These are phyloP conservation scores for Drosophila lacteicornis DNA, from an alignment of 1,140 invertebrate genomes.

Conservation along the genomic window DNA sequence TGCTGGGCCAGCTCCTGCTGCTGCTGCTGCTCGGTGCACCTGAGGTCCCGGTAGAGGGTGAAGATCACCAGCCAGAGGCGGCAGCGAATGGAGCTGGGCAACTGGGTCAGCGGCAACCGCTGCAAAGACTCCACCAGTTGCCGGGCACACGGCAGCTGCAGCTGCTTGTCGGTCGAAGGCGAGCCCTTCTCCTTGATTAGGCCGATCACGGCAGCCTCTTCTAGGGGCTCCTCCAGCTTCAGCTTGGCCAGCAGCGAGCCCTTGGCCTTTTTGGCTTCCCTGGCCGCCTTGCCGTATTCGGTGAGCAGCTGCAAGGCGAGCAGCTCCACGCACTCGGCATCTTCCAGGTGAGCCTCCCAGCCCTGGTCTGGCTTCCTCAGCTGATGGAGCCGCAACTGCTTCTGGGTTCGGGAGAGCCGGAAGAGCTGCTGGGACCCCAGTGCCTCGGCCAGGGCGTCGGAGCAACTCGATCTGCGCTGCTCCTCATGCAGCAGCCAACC, in stretches of 20 bases:
- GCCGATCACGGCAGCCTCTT: background rate
- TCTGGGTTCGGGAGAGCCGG: conserved; percentile 42
- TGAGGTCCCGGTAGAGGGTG: conserved; percentile 40
- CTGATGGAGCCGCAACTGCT: conserved; percentile 46
- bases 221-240: background rate
- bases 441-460: conserved; percentile 39
- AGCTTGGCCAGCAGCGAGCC: conserved; percentile 45
- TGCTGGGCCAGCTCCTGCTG: conserved; percentile 5
- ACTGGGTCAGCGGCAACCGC: conserved; percentile 43
- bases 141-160: conserved; percentile 29
- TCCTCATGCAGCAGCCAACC: conserved; percentile 47
- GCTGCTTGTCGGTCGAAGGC: conserved; percentile 1
- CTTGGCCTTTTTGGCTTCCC: conserved; percentile 48
- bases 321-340: conserved; percentile 60
- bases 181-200: conserved; percentile 13
- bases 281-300: conserved; percentile 10
- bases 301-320: conserved; percentile 32
- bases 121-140: conserved; percentile 38
- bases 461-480: conserved; percentile 15
- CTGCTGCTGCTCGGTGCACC: conserved; percentile 2
- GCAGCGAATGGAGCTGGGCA: conserved; percentile 37
- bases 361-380: background rate
- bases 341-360: conserved; percentile 6
- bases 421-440: conserved; percentile 24
- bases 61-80: conserved; percentile 63